These are phyloP conservation scores for Torymus auratus DNA, from an alignment of 2,888 invertebrate species.

Conservation along the genomic window DNA sequence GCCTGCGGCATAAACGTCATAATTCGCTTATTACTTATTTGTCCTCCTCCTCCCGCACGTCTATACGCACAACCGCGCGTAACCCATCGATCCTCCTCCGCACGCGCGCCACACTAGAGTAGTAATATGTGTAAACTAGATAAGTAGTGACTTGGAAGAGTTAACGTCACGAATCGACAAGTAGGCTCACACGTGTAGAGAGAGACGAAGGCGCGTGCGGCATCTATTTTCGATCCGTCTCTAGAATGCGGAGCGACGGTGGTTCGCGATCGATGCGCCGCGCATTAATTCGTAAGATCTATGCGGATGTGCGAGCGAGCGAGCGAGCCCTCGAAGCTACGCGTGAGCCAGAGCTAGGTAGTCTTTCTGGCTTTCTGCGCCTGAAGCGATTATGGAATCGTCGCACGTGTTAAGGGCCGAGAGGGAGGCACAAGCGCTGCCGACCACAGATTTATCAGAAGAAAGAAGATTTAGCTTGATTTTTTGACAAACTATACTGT, in stretches of 20 bases:
- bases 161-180: slow-evolving; percentile 45
- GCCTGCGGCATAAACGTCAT: no score
- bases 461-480: no score
- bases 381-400: no score
- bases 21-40: no score
- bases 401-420: no score
- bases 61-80: no score
- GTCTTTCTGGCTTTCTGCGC: no score
- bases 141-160: slow-evolving; percentile 41
- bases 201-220: neutral
- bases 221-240: slow-evolving; percentile 40
- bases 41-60: neutral
- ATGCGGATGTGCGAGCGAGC: slow-evolving; percentile 3
- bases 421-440: no score
- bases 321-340: neutral
- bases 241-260: slow-evolving; percentile 17
- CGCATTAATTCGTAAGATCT: slow-evolving; percentile 46
- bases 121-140: slow-evolving; percentile 35
- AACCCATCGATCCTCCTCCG: slow-evolving; percentile 11
- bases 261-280: slow-evolving; percentile 36
- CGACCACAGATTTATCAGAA: no score
- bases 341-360: no score
- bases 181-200: slow-evolving; percentile 2
- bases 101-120: slow-evolving; percentile 12
- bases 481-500: no score